A percentile compares a stretch with the other conserved stretches of the same genome.
Evolutionary conservation across 2,797 vertebrate species (phyloP).

Genomic region (Zalophus californianus): DNA sequence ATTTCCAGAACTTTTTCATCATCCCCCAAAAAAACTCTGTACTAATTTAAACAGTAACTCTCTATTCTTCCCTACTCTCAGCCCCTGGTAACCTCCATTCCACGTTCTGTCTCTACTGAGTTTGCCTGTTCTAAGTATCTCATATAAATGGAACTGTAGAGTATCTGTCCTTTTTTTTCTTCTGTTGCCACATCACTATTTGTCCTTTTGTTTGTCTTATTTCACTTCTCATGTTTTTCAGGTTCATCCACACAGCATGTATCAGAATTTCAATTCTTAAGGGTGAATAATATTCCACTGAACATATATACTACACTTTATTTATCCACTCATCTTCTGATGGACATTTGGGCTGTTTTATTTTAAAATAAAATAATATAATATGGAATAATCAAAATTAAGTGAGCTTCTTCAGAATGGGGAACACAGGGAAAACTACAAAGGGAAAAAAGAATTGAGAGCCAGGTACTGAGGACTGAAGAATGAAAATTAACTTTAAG

Average conservation of each 20-base stretch:
- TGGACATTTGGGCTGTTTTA: not conserved
- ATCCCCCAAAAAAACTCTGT: not conserved
- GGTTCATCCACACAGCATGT: not conserved
- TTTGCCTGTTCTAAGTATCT: not conserved
- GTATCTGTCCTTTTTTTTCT: not conserved
- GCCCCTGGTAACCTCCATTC: not conserved
- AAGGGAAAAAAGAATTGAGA: constrained; percentile 6
- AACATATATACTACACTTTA: not conserved
- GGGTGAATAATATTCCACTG: not conserved
- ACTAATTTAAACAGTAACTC: not conserved
- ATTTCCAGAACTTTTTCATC: not conserved
- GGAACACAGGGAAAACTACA: not conserved
- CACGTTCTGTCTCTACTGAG: not conserved
- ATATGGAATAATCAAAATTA: not conserved
- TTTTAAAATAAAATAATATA: constrained; percentile 30
- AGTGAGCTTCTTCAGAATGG: constrained; percentile 4
- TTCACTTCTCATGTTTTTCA: not conserved
- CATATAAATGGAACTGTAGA: not conserved
- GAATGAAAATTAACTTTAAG: constrained; percentile 19
- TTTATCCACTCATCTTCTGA: not conserved
- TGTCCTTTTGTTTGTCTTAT: not conserved
- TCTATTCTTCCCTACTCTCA: not conserved
- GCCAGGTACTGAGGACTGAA: not conserved
- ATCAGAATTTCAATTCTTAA: not conserved
- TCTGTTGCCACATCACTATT: not conserved